phyloP scores from a whole-genome alignment of 1,140 invertebrate genomes.

The Stegodyphus mimosarum region DNA sequence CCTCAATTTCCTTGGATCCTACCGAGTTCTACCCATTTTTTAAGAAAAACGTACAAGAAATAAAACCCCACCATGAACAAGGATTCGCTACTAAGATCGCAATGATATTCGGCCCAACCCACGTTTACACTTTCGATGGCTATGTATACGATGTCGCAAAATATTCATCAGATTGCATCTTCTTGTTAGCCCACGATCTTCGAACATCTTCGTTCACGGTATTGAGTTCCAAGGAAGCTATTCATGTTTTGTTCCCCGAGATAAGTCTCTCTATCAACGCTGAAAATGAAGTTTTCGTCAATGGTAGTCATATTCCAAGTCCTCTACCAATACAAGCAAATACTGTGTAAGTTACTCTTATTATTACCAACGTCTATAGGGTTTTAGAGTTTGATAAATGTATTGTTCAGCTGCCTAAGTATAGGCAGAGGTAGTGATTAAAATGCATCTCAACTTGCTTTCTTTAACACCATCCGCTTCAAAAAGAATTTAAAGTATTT shows the following conservation, averaged over 20 bases:
- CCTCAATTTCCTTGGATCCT: neutral
- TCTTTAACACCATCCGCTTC: too few relatives aligned
- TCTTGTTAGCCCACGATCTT: slow-evolving; percentile 47
- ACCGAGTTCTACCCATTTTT: neutral
- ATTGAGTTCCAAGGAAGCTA: slow-evolving; percentile 3
- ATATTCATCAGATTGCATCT: slow-evolving; percentile 30
- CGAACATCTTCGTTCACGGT: slow-evolving; percentile 18
- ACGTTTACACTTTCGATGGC: slow-evolving; percentile 53
- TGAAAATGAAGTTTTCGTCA: slow-evolving; percentile 40
- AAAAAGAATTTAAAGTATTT: too few relatives aligned
- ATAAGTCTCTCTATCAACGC: slow-evolving; percentile 25
- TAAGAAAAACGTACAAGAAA: neutral
- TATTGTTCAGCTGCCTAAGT: too few relatives aligned
- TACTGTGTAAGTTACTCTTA: slow-evolving; percentile 24
- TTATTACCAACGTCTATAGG: too few relatives aligned
- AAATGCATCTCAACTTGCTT: too few relatives aligned
- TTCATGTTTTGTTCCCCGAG: slow-evolving; percentile 55
- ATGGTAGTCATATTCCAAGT: slow-evolving; percentile 26
- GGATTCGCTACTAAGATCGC: slow-evolving; percentile 15
- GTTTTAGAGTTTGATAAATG: too few relatives aligned
- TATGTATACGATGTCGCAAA: slow-evolving; percentile 17
- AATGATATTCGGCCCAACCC: slow-evolving; percentile 41
- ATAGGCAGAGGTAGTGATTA: too few relatives aligned
- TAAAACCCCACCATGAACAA: neutral
- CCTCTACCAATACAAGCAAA: slow-evolving; percentile 20